Percentiles rank a stretch among this genome's conserved stretches.
phyloP scores from a whole-genome alignment of 2,888 invertebrate species.

The Pseudoips prasinana region DNA sequence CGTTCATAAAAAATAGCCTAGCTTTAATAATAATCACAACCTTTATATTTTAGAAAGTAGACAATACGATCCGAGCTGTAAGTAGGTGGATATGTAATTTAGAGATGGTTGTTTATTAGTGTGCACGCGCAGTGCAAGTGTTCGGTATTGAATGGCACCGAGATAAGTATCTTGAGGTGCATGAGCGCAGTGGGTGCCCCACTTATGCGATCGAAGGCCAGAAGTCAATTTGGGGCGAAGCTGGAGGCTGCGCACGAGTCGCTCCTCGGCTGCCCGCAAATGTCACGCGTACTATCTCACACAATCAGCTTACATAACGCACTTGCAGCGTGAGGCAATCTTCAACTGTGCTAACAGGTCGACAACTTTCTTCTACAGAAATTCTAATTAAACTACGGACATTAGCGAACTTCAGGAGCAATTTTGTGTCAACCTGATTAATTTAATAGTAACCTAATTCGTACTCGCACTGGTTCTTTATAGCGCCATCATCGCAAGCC shows the following conservation, averaged over 20 bases:
- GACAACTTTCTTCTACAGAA: constrained; percentile 31
- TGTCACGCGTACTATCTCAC: constrained; percentile 63
- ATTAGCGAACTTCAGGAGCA: constrained; percentile 18
- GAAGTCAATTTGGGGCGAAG: constrained; percentile 64
- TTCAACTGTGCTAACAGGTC: constrained; percentile 30
- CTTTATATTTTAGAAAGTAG: constrained; percentile 35
- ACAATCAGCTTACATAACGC: constrained; percentile 52
- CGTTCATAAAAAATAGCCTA: too few relatives aligned
- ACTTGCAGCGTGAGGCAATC: constrained; percentile 30
- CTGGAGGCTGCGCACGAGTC: constrained; percentile 53
- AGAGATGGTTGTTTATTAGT: constrained; percentile 37
- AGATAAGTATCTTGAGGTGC: constrained; percentile 40
- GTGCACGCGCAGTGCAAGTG: constrained; percentile 37
- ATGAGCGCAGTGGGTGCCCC: constrained; percentile 49
- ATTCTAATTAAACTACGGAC: constrained; percentile 37
- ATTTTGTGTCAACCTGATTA: constrained; percentile 19
- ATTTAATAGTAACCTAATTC: constrained; percentile 28
- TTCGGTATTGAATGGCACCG: constrained; percentile 35
- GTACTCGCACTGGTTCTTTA: constrained; percentile 39
- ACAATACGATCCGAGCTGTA: constrained; percentile 26
- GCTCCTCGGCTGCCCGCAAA: constrained; percentile 50
- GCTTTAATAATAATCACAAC: constrained; percentile 5
- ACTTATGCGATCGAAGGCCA: constrained; percentile 61
- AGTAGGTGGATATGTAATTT: constrained; percentile 16
- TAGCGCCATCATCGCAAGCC: constrained; percentile 45